Conservation (phyloP, 2,113 vertebrate species). For the Melanotaenia duboulayi region DNA sequence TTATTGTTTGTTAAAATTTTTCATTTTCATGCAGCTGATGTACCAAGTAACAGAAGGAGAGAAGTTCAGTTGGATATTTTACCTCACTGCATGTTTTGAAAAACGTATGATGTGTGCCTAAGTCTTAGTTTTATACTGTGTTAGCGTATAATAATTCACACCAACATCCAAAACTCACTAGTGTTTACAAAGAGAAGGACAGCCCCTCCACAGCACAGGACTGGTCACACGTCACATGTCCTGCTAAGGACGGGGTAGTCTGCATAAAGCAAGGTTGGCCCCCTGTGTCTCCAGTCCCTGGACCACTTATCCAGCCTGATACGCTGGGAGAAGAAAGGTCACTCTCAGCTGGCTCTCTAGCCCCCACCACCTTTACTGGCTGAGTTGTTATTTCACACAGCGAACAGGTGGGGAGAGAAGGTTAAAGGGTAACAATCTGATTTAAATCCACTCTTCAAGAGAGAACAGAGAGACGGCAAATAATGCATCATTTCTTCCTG, state of each 20-base stretch:
- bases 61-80: no score
- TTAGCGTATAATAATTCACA: neutral
- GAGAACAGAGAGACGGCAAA: conserved; percentile 50
- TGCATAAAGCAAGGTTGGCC: neutral
- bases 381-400: conserved; percentile 52
- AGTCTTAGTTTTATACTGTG: no score
- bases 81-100: no score
- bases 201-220: conserved; percentile 41
- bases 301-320: conserved; percentile 64
- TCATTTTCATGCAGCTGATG: no score
- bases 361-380: conserved; percentile 47
- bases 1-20: no score
- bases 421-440: conserved; percentile 9
- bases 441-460: conserved; percentile 52
- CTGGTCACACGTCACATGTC: conserved; percentile 32
- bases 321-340: conserved; percentile 72
- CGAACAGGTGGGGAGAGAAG: conserved; percentile 5
- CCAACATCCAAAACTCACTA: neutral
- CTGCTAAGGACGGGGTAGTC: neutral
- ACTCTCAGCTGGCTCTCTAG: conserved; percentile 59
- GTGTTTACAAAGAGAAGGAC: conserved; percentile 69
- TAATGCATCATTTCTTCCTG: conserved; percentile 44
- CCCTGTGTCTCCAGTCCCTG: conserved; percentile 20
- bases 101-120: neutral
- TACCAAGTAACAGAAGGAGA: no score